Percentiles rank a stretch among this genome's conserved stretches.
Conservation (phyloP, 2,113 vertebrate species). For the Equus quagga region DNA sequence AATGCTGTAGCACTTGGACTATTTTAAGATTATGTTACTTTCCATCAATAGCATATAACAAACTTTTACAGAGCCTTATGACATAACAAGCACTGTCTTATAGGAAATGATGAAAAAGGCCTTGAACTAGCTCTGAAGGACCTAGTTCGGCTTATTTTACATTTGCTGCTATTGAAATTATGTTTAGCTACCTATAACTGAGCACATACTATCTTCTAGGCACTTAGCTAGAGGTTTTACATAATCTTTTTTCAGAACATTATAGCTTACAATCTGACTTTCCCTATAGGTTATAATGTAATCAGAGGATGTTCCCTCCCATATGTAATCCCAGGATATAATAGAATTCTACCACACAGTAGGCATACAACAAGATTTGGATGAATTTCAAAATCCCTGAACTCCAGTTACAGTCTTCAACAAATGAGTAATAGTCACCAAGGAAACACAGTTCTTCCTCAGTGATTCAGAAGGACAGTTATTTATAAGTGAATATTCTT, state of each 20-base stretch:
- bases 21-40: constrained; percentile 42
- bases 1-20: not conserved
- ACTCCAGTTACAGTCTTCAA: not conserved
- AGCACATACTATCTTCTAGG: not conserved
- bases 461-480: not conserved
- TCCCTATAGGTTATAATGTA: not conserved
- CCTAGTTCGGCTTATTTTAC: not conserved
- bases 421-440: not conserved
- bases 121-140: not conserved
- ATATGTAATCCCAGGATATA: not conserved
- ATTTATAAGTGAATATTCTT: not conserved
- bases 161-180: not conserved
- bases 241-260: not conserved
- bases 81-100: not conserved
- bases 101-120: not conserved
- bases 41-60: not conserved
- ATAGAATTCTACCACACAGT: not conserved
- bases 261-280: not conserved
- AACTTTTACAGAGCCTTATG: not conserved
- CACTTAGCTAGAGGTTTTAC: not conserved
- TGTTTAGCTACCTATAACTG: not conserved
- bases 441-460: not conserved
- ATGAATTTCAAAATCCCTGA: not conserved
- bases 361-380: not conserved
- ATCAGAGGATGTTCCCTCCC: not conserved